These are phyloP conservation scores for Cremastobaeus sp. DNA, from an alignment of 2,888 invertebrate species.

Conservation along the genomic window DNA sequence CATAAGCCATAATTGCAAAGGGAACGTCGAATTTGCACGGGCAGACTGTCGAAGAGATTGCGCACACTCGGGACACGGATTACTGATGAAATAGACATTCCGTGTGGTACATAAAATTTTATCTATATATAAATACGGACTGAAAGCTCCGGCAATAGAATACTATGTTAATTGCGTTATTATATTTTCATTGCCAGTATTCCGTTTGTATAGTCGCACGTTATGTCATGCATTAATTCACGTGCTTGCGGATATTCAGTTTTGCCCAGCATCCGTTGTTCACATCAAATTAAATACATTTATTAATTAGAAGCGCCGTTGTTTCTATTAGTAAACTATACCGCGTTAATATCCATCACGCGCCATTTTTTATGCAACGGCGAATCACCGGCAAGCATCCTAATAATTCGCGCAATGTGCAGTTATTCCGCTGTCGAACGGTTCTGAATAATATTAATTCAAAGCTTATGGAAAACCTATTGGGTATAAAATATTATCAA, in stretches of 20 bases:
- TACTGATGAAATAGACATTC: constrained; percentile 48
- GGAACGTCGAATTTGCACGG: constrained; percentile 48
- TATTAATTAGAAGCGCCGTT: too few species aligned
- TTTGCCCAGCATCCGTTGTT: too few species aligned
- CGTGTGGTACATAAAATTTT: constrained; percentile 33
- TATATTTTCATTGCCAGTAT: constrained; percentile 13
- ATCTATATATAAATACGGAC: constrained; percentile 35
- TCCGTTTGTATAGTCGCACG: too few species aligned
- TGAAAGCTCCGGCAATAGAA: not conserved
- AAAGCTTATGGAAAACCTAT: not conserved
- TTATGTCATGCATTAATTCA: too few species aligned
- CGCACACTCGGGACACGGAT: constrained; percentile 37
- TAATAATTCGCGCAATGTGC: too few species aligned
- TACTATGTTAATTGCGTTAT: constrained; percentile 15
- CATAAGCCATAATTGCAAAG: constrained; percentile 54
- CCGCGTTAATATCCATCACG: too few species aligned
- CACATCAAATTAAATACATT: too few species aligned
- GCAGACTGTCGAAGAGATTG: constrained; percentile 46
- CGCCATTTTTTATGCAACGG: too few species aligned
- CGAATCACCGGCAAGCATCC: too few species aligned
- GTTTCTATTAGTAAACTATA: too few species aligned
- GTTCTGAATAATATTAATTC: not conserved
- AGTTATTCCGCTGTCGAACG: too few species aligned
- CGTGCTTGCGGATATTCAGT: too few species aligned
- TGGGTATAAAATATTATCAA: constrained; percentile 2